Base-by-base conservation (phyloP, 2,888 invertebrate species). In the Hirtodrosophila cameraria region DNA sequence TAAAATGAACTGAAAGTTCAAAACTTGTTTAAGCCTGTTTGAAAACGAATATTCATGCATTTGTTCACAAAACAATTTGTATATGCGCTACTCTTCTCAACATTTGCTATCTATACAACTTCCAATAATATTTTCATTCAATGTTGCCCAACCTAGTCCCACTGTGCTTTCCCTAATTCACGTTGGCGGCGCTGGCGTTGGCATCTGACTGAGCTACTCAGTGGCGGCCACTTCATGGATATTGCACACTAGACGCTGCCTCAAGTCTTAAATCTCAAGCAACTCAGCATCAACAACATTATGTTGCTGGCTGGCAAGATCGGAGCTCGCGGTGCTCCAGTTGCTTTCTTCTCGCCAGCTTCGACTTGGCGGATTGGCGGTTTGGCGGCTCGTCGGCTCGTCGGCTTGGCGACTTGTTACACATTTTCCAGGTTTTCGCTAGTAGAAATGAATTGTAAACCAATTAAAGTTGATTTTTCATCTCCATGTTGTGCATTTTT, bases 391-490 rank as follows among this genome's bases (percentile, higher is more conserved):
- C 39, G 62, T 43, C 64, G 55, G 61, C 61, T 70, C 59, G 75
- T 5, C 20, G 35, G 35, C 52, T 75, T 48, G 67, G 61, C 66
- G 60, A 79, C 60, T 79, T 79, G 79, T 68, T 79, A 83, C 64
- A 83, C 64, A 86, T 69, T 86, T 81, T 81, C 61, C 80, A 68
- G 50, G 57, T 66, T 71, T 75, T 70, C 81, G 82, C 79, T 61
- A 31, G n/a, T 64, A 67, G 73, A 78, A 84, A 86, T 88, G 81
- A 80, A 87, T 85, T 87, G 75, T 75, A 67, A 69, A 69, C 74
- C 85, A 84, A 86, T 86, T 88, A 80, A 86, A 81, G 66, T 65
- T 58, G 80, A 70, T 68, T 84, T 67, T 81, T 81, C 66, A 67
- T 78, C 54, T 68, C 41, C 57, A 46, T 58, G 36, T 62, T 53